A percentile compares a stretch with the other conserved stretches of the same genome.
Conservation (phyloP, 2,113 vertebrate species). For the Phocoena sinus region DNA sequence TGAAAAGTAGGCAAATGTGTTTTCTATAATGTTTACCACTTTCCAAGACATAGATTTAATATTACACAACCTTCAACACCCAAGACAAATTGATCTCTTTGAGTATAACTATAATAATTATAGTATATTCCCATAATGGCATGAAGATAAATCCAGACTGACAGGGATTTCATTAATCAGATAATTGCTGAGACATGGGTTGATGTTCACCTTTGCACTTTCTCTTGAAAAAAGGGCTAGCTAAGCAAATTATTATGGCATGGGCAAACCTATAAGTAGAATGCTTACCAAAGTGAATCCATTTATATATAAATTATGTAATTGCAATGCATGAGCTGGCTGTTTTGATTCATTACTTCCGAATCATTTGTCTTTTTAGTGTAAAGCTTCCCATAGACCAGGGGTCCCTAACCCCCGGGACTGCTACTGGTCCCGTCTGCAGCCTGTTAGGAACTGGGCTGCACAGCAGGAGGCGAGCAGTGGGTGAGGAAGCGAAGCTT, state of each 20-base stretch:
- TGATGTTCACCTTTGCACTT: neutral
- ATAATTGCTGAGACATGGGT: neutral
- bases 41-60: neutral
- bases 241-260: neutral
- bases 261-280: neutral
- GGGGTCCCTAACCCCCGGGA: too few species aligned
- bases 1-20: neutral
- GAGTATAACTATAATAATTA: neutral
- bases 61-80: neutral
- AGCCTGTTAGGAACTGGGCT: too few species aligned
- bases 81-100: neutral
- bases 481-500: too few species aligned
- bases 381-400: neutral
- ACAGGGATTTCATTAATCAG: neutral
- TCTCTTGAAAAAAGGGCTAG: neutral
- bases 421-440: too few species aligned
- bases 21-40: neutral
- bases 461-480: too few species aligned
- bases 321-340: neutral
- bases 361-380: conserved; percentile 5
- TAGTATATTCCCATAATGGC: neutral
- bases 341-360: neutral
- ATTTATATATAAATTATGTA: neutral
- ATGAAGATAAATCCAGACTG: conserved; percentile 7
- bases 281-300: neutral